Evolutionary conservation across 2,797 vertebrate genomes (phyloP).

Genomic region (Melanotaenia parkinsoni): DNA sequence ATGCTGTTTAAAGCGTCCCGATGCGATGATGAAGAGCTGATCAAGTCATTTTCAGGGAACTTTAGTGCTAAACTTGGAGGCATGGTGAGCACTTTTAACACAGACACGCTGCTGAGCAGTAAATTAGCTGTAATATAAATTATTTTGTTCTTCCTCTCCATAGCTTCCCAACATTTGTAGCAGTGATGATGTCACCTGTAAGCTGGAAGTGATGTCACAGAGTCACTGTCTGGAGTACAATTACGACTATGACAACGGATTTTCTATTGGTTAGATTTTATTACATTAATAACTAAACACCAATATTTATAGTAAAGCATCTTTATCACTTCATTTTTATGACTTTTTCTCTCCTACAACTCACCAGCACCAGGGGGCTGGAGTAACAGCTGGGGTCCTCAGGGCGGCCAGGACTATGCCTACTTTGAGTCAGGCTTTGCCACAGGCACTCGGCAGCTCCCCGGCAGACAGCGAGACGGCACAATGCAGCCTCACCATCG

Average conservation of each 20-base stretch:
- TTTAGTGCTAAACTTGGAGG: slow-evolving; percentile 90
- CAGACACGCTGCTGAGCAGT: not conserved
- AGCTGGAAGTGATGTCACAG: slow-evolving; percentile 89
- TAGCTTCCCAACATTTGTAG: slow-evolving; percentile 94
- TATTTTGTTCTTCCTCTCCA: not conserved
- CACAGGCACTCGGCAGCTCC: slow-evolving; percentile 72
- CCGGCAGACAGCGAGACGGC: slow-evolving; percentile 35
- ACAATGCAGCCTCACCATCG: slow-evolving; percentile 72
- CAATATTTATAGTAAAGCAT: not conserved
- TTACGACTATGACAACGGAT: slow-evolving; percentile 98
- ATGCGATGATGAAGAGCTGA: slow-evolving; percentile 89
- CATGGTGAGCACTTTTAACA: slow-evolving; percentile 84
- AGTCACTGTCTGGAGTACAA: slow-evolving; percentile 97
- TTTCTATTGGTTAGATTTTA: slow-evolving; percentile 90
- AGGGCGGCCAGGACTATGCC: slow-evolving; percentile 90
- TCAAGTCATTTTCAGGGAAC: slow-evolving; percentile 90
- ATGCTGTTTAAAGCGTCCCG: slow-evolving; percentile 95
- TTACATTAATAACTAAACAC: not conserved
- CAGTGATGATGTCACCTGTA: slow-evolving; percentile 91
- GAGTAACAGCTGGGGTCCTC: slow-evolving; percentile 84
- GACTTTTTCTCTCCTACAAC: slow-evolving; percentile 22
- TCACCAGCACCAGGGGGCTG: slow-evolving; percentile 90
- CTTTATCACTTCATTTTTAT: not conserved
- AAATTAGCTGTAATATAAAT: not conserved
- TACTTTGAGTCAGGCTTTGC: slow-evolving; percentile 90